A percentile compares a stretch with the other conserved stretches of the same genome.
These are phyloP conservation scores for Hirtodrosophila alboralis DNA, from an alignment of 2,888 invertebrate genomes.

Conservation along the genomic window DNA sequence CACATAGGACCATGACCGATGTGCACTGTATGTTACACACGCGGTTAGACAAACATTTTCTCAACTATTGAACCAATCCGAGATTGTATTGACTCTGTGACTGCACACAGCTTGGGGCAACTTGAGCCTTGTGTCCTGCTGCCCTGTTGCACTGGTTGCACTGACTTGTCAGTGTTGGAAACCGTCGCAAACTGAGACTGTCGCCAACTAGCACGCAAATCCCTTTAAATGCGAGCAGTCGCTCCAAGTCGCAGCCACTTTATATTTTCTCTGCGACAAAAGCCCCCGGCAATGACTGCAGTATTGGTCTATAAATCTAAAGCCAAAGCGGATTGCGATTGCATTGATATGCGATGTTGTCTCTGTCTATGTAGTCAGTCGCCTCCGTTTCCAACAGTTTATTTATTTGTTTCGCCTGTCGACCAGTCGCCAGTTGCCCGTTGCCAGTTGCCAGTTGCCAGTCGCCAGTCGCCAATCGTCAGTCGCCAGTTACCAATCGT, in stretches of 20 bases:
- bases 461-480: not conserved
- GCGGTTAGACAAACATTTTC: slow-evolving; percentile 77
- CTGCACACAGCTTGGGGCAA: slow-evolving; percentile 32
- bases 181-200: slow-evolving; percentile 36
- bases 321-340: slow-evolving; percentile 73
- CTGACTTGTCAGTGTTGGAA: slow-evolving; percentile 31
- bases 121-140: slow-evolving; percentile 25
- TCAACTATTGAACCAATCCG: slow-evolving; percentile 77
- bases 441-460: no score
- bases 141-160: slow-evolving; percentile 16
- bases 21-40: slow-evolving; percentile 64
- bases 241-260: slow-evolving; percentile 32
- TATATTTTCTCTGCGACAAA: slow-evolving; percentile 41
- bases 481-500: slow-evolving; percentile 4
- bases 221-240: slow-evolving; percentile 59
- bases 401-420: slow-evolving; percentile 65
- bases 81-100: slow-evolving; percentile 70
- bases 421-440: slow-evolving; percentile 21
- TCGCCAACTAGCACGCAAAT: slow-evolving; percentile 69
- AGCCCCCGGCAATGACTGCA: slow-evolving; percentile 26
- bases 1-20: slow-evolving; percentile 45
- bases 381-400: slow-evolving; percentile 31
- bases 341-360: slow-evolving; percentile 73
- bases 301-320: slow-evolving; percentile 65
- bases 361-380: slow-evolving; percentile 36